Conservation (phyloP, 2,113 vertebrate genomes). For the Rhinopithecus roxellana region DNA sequence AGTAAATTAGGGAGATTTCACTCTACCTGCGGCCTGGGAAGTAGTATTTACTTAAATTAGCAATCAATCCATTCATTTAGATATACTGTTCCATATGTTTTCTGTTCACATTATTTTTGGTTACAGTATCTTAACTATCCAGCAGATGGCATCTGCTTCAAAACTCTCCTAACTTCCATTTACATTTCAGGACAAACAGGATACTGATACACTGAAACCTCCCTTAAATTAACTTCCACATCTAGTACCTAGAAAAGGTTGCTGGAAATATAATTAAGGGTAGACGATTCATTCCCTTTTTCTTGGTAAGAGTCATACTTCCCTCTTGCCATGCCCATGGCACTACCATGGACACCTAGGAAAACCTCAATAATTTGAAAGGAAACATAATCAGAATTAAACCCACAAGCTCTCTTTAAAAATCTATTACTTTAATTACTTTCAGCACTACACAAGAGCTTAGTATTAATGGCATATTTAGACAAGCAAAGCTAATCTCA, state of each 20-base stretch:
- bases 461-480: background rate
- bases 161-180: conserved; percentile 73
- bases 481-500: conserved; percentile 20
- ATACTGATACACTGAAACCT: conserved; percentile 39
- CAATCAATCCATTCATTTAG: background rate
- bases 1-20: background rate
- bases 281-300: conserved; percentile 29
- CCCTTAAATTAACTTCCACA: conserved; percentile 30
- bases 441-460: conserved; percentile 19
- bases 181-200: conserved; percentile 66
- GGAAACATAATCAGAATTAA: conserved; percentile 42
- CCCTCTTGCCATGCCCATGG: background rate
- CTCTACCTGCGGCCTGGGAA: background rate
- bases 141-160: conserved; percentile 85
- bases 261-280: conserved; percentile 33
- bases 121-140: conserved; percentile 74
- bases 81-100: conserved; percentile 1
- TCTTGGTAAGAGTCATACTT: background rate
- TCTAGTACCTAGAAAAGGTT: conserved; percentile 27
- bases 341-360: background rate
- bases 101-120: conserved; percentile 19
- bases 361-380: conserved; percentile 53
- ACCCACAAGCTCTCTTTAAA: conserved; percentile 31
- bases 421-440: conserved; percentile 43
- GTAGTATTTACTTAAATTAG: background rate